Base-by-base conservation (phyloP, 2,113 vertebrate species). In the Ramphastos sulfuratus region DNA sequence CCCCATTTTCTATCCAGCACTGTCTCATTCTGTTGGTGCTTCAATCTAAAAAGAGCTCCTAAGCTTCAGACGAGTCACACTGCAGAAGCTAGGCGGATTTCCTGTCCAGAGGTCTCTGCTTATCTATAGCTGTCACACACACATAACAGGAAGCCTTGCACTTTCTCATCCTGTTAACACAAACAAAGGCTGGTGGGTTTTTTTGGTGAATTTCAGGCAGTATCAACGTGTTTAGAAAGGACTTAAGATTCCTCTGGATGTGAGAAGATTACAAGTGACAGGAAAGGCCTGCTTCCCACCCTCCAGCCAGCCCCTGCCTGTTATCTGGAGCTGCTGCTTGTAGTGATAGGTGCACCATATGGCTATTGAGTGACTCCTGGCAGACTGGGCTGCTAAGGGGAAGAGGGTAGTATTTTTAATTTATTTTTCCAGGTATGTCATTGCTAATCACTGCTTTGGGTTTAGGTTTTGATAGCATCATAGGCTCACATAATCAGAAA, bases 91-190 rank as follows among this genome's bases (percentile, higher is more conserved):
- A 96, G 95, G 96, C 97, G 97, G 98, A 98, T 98, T 98, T 98
- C 98, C 98, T 98, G 98, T 97, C 96, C 95, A 96, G 93, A 96
- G 96, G 96, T 97, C 95, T 97, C 96, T 89, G 97, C 97, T 98
- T 98, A 98, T 98, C 98, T 98, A 52, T 85, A 96, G 97, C 97
- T 98, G 98, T 98, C 98, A 98, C 97, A 98, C 96, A 96, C 97
- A 91, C 96, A 98, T 94, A 98, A 98, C 98, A 98, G 98, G 98
- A 98, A 98, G 97, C 97, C 97, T 98, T 97, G 95, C 93, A 98
- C 97, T 98, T 98, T 98, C 98, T 98, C 96, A 98, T 98, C 98
- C 97, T 98, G 97, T 98, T 97, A 95, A 97, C 96, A 98, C 97
- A 97, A 98, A 97, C 78, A 88, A 97, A 96, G 92, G 77, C 92